phyloP scores from a whole-genome alignment of 2,888 invertebrate genomes.

The Melanargia galathea region DNA sequence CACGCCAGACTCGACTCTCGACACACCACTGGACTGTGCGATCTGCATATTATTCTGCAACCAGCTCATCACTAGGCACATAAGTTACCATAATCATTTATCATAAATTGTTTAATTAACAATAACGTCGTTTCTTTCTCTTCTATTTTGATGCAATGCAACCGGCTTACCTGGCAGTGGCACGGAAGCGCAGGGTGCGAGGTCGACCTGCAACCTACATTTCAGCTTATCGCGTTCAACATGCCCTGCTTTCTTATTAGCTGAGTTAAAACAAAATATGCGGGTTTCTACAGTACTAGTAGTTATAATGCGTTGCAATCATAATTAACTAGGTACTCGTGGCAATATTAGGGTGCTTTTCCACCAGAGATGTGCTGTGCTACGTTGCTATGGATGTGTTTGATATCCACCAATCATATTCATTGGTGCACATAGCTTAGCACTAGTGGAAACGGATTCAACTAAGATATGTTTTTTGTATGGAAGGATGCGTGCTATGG shows the following conservation, averaged over 20 bases:
- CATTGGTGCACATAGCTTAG: too few relatives aligned
- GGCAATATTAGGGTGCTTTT: too few relatives aligned
- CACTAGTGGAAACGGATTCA: too few relatives aligned
- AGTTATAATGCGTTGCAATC: neutral
- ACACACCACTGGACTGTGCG: slow-evolving; percentile 8
- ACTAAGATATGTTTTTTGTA: too few relatives aligned
- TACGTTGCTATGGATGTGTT: too few relatives aligned
- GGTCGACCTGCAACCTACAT: slow-evolving; percentile 41
- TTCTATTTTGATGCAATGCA: slow-evolving; percentile 20
- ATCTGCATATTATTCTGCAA: slow-evolving; percentile 2
- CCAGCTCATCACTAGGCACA: neutral
- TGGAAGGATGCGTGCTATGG: too few relatives aligned
- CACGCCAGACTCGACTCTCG: slow-evolving; percentile 16
- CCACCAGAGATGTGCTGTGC: too few relatives aligned
- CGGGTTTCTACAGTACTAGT: slow-evolving; percentile 19
- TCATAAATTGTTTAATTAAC: neutral
- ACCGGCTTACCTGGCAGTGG: slow-evolving; percentile 4
- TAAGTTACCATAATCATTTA: neutral
- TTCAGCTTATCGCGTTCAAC: slow-evolving; percentile 34
- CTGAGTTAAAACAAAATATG: slow-evolving; percentile 9
- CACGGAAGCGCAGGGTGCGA: slow-evolving; percentile 25
- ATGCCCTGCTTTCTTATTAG: slow-evolving; percentile 30
- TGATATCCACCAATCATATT: too few relatives aligned
- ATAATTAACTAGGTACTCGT: neutral
- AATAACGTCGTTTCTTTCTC: neutral